These are phyloP conservation scores for Rhinopomastus cyanomelas DNA, from an alignment of 2,113 vertebrate genomes.

Conservation along the genomic window DNA sequence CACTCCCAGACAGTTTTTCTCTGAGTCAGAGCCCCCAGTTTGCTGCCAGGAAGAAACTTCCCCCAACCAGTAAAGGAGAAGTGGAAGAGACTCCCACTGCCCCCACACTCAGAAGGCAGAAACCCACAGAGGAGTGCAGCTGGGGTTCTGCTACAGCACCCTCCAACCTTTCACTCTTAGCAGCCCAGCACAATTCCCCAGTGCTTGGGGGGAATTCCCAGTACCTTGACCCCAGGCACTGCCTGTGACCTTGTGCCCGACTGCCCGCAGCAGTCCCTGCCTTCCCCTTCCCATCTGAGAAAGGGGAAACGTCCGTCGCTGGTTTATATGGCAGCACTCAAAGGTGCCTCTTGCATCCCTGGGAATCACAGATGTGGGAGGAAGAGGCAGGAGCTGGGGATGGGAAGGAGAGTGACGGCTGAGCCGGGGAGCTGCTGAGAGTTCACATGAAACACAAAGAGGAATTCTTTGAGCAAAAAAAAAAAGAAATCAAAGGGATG, in stretches of 20 bases:
- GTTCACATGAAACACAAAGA: constrained; percentile 39
- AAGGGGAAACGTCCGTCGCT: neutral
- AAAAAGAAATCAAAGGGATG: constrained; percentile 48
- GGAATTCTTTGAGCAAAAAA: neutral
- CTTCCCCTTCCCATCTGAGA: neutral
- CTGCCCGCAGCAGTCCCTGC: neutral
- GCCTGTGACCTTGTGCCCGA: neutral
- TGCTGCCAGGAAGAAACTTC: neutral
- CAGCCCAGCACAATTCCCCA: rapidly evolving
- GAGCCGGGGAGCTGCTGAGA: neutral
- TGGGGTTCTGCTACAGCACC: rapidly evolving
- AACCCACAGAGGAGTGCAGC: neutral
- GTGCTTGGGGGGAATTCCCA: neutral
- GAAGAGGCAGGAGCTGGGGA: neutral
- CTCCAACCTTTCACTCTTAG: rapidly evolving
- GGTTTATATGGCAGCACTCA: rapidly evolving
- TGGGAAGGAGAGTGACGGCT: neutral
- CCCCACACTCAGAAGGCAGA: neutral
- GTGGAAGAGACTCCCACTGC: neutral
- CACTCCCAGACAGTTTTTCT: neutral
- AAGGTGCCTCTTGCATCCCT: neutral
- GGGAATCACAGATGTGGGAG: neutral
- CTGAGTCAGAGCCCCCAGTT: constrained; percentile 4
- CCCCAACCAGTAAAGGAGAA: neutral
- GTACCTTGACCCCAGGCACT: rapidly evolving